Evolutionary conservation across 1,140 invertebrate genomes (phyloP).

Genomic region (Semibalanus balanoides): DNA sequence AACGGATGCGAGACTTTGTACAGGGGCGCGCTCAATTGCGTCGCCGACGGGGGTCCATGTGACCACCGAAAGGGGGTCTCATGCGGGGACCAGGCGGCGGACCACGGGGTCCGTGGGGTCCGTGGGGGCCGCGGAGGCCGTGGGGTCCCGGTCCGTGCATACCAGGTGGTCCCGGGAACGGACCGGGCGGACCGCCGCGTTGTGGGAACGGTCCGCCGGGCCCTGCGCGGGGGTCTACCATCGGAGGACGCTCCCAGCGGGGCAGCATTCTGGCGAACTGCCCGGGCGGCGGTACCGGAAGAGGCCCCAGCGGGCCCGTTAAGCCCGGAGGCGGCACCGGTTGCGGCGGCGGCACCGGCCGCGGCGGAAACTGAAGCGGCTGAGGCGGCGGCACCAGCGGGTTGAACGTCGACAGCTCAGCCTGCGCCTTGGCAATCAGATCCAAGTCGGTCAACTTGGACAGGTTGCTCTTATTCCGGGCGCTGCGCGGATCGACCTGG

Average conservation of each 20-base stretch:
- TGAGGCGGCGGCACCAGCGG: not conserved
- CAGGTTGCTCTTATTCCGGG: not conserved
- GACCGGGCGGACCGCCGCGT: not conserved
- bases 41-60: not conserved
- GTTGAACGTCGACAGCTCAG: not conserved
- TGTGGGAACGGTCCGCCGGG: not conserved
- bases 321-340: not conserved
- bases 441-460: not conserved
- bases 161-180: not conserved
- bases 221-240: not conserved
- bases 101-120: not conserved
- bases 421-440: not conserved
- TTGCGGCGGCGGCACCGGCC: not conserved
- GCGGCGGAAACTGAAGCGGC: no score
- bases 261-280: not conserved
- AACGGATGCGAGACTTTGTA: not conserved
- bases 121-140: not conserved
- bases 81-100: no score
- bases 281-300: not conserved
- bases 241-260: not conserved
- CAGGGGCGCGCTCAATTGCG: not conserved
- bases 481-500: not conserved
- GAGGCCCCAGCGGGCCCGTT: not conserved
- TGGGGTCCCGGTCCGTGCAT: not conserved
- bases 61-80: not conserved